Base-by-base conservation (phyloP, 1,140 invertebrate species). In the Ctenoplectra terminalis region DNA sequence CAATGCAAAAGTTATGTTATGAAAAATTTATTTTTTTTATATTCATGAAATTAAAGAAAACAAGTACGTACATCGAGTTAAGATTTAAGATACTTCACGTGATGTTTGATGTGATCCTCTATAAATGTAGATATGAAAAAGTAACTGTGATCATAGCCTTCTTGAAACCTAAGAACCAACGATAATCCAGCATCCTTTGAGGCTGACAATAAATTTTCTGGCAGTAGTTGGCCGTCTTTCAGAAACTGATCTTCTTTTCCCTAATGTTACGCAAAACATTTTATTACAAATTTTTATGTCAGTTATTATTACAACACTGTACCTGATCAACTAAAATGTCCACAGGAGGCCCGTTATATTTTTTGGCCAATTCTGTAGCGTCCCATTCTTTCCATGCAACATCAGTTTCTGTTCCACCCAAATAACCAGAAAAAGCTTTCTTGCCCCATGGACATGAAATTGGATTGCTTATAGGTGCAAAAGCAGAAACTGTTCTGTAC, bases 131-230 rank as follows among this genome's bases (percentile, higher is more conserved):
- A 94, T 85, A 99, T 97, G 90, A 99, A 99, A 91, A 96, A 99
- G 89, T 99, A 99, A 69, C 97, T 97, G 92, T 99, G 99, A 94
- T 99, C 98, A 92, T 99, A 99, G 23, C 96, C 97, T 76, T 98
- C 96, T 26, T 98, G 96, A 91, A 97, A 95, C 86, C 98, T 96
- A 23, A 98, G 95, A 70, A 96, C 95, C 0, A 97, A 94, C 43
- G 96, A 95, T 2, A 98, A 94, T 73, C 96, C 95, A 54, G 95
- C 95, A 82, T 96, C 95, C 79, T 96, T 95, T 88, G 96, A 97
- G 15, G 96, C 96, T 40, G 95, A 94, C 34, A 98, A 93, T 56
- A 99, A 95, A 89, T 98, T 98, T 81, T 99, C 96, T 0, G 98
- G 98, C 48, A 97, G 92, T 4, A 99, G 94, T 93, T 99, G 97